phyloP scores from a whole-genome alignment of 2,113 vertebrate species.

The Ramphastos sulfuratus region DNA sequence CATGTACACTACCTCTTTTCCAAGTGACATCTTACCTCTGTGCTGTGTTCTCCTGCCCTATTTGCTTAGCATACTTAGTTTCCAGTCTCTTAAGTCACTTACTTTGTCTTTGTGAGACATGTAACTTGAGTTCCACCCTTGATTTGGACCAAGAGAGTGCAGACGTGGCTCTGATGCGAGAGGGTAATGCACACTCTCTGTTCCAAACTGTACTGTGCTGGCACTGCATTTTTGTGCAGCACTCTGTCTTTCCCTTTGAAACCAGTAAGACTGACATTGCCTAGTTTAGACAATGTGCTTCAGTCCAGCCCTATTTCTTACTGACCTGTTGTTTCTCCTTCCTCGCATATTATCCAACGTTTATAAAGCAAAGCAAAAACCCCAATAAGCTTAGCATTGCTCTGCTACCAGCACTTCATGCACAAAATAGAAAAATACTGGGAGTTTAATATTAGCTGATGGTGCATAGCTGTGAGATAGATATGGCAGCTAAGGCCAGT shows the following conservation, averaged over 20 bases:
- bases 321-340: neutral
- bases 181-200: neutral
- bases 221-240: neutral
- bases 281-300: neutral
- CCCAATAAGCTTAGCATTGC: neutral
- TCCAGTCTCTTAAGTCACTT: neutral
- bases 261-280: neutral
- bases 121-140: neutral
- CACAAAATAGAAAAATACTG: neutral
- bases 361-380: neutral
- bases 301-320: neutral
- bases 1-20: neutral
- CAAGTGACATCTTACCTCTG: accelerated
- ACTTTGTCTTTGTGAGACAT: neutral
- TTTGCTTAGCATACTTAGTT: neutral
- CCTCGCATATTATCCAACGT: neutral
- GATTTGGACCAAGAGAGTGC: too few relatives aligned
- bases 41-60: neutral
- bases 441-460: constrained; percentile 17
- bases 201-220: accelerated
- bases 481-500: neutral
- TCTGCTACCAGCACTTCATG: neutral
- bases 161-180: accelerated
- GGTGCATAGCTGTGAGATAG: neutral
- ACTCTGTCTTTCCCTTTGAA: neutral